Base-by-base conservation (phyloP, 1,140 invertebrate species). In the Drosophila varians region DNA sequence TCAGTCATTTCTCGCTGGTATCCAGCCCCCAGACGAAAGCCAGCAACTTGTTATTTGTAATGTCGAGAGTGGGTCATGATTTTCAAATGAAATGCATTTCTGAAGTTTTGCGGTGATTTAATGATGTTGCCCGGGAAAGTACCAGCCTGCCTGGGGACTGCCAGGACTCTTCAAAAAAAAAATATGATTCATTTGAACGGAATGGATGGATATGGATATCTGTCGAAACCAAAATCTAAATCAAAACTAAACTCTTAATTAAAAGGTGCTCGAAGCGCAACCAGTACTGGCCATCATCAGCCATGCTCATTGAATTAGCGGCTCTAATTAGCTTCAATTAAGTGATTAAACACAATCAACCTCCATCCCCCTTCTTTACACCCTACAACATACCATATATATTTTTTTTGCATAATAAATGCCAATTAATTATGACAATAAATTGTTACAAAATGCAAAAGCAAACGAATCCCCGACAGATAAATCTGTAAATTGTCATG, bases 1-100 rank as follows among this genome's bases (percentile, higher is more conserved):
- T 3, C 14, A 12, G 18, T 40, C 23, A n/a, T n/a, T 49, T n/a
- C 9, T 6, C 55, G 14, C 6, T 3, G 18, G 14, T 26, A 34
- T 28, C 58, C 57, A n/a, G 38, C 45, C 34, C n/a, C 36, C 64
- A 71, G 79, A 74, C 74, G n/a, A n/a, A n/a, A 78, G 79, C 58
- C 54, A 56, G 60, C 75, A 74, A 61, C 79, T 84, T 79, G 80
- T 83, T 75, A 83, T 86, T 83, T 79, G 80, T 79, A 80, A 80
- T 82, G 60, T 64, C 65, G 55, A 38, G 25, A 72, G 66, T 77
- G 72, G 46, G 57, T 64, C 80, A 84, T 86, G 79, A 79, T 79
- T 79, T 75, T 78, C 56, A 72, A 79, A 69, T 86, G 80, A 84
- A 84, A 84, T 86, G 79, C 79, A 86, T 76, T 84, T 79, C 64